phyloP scores from a whole-genome alignment of 1,140 invertebrate genomes.

The Sycobia sp. region DNA sequence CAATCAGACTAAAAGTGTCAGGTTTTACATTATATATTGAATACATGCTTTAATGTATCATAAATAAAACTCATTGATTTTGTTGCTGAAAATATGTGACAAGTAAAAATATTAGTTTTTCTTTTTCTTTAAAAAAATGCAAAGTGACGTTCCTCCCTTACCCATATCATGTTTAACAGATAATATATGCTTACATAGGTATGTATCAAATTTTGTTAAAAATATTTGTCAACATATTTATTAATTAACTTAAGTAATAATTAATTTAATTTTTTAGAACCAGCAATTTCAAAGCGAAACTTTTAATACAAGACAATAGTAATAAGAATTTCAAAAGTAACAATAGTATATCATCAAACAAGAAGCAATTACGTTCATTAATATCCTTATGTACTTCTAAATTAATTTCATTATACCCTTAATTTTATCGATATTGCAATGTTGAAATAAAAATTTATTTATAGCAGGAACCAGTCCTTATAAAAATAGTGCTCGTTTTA shows the following conservation, averaged over 20 bases:
- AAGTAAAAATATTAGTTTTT: conserved; percentile 21
- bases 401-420: no score
- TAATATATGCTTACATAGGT: conserved; percentile 49
- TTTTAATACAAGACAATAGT: conserved; percentile 50
- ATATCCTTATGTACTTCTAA: no score
- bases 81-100: conserved; percentile 28
- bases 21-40: conserved; percentile 7
- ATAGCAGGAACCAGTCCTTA: conserved; percentile 55
- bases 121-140: conserved; percentile 49
- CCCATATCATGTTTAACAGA: conserved; percentile 53
- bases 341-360: conserved; percentile 53
- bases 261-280: conserved; percentile 14
- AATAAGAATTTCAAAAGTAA: conserved; percentile 31
- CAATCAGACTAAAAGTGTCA: conserved; percentile 17
- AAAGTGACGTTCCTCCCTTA: conserved; percentile 55
- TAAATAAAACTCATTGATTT: conserved; percentile 9
- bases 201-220: conserved; percentile 32
- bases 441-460: no score
- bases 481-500: conserved; percentile 51
- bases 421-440: no score
- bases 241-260: neutral
- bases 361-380: conserved; percentile 57
- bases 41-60: neutral
- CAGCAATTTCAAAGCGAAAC: conserved; percentile 48
- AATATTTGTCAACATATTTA: neutral